These are phyloP conservation scores for Drosophila flavopinicola DNA, from an alignment of 2,888 invertebrate species.

Conservation along the genomic window DNA sequence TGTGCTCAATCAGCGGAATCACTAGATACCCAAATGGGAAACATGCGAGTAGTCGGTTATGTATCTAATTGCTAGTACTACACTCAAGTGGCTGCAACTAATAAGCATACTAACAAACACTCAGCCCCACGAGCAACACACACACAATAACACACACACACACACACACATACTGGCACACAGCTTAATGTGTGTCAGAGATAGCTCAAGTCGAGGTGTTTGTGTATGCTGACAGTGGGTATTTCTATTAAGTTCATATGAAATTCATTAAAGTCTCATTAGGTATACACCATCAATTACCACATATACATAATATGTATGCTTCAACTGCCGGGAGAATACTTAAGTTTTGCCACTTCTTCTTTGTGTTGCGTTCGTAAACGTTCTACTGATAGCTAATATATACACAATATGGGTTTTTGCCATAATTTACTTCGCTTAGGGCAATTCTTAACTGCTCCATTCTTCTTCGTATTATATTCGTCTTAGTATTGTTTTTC, in stretches of 20 bases:
- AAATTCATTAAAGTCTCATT: conserved; percentile 4
- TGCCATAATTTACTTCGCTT: no score
- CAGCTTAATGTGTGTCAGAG: conserved; percentile 14
- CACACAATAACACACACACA: background rate
- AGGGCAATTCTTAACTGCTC: no score
- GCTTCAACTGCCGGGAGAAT: no score
- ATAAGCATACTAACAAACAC: conserved; percentile 52
- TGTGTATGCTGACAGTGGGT: conserved; percentile 28
- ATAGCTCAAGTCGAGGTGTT: conserved; percentile 8
- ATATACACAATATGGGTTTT: no score
- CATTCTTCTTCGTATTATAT: no score
- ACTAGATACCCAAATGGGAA: conserved; percentile 7
- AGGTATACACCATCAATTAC: background rate
- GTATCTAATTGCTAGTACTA: conserved; percentile 33
- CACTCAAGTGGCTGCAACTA: conserved; percentile 48
- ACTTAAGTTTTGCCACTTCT: background rate
- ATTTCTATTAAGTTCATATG: background rate
- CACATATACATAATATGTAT: background rate
- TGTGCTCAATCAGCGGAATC: background rate
- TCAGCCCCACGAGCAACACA: background rate
- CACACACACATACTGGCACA: background rate
- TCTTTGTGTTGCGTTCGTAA: background rate
- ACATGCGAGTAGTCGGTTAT: conserved; percentile 13
- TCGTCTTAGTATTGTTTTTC: no score
- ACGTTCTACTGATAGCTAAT: no score